Conservation (phyloP, 2,113 vertebrate species). For the Takifugu flavidus region DNA sequence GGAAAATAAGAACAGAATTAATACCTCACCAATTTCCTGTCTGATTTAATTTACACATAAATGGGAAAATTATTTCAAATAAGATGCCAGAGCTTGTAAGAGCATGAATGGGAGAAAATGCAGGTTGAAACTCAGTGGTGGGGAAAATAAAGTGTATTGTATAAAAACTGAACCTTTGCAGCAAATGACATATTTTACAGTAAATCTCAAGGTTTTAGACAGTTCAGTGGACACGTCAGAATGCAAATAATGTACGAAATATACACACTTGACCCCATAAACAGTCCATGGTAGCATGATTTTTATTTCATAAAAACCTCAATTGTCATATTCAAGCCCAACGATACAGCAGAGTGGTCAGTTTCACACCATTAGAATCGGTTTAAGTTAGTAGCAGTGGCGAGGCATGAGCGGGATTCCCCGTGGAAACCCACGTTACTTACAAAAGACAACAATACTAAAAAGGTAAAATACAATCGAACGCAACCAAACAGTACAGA, state of each 20-base stretch:
- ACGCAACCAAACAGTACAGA: constrained; percentile 60
- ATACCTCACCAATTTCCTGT: no score
- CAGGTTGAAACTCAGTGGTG: no score
- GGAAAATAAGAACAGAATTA: no score
- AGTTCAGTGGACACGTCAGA: neutral
- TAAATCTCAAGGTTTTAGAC: no score
- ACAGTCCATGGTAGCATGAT: constrained; percentile 40
- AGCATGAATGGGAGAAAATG: no score
- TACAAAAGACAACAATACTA: constrained; percentile 46
- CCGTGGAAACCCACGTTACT: constrained; percentile 35
- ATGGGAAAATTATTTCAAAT: no score
- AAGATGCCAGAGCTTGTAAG: no score
- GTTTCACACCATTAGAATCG: constrained; percentile 34
- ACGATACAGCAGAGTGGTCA: constrained; percentile 53
- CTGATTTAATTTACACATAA: no score
- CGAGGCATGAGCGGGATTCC: constrained; percentile 36
- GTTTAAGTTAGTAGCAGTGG: constrained; percentile 50
- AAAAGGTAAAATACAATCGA: constrained; percentile 56
- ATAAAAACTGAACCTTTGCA: no score
- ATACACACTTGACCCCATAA: constrained; percentile 22
- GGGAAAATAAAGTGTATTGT: no score
- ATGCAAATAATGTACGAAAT: constrained; percentile 53
- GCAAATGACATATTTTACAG: no score
- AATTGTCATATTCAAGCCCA: constrained; percentile 44
- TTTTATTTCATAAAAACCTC: constrained; percentile 54